A percentile compares a stretch with the other conserved stretches of the same genome.
phyloP scores from a whole-genome alignment of 2,797 vertebrate species.

The Tadarida brasiliensis region DNA sequence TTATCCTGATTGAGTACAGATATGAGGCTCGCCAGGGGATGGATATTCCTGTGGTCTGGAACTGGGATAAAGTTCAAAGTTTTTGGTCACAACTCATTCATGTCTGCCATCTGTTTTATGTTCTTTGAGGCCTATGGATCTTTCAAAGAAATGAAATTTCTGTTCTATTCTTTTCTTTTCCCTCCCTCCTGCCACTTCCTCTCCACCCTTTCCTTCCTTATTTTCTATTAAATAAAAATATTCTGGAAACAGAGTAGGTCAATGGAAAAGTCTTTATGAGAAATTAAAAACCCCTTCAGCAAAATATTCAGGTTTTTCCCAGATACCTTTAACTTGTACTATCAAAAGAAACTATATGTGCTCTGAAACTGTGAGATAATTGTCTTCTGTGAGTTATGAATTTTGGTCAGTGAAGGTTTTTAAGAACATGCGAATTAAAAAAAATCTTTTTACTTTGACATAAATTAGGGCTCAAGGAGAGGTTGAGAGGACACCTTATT shows the following conservation, averaged over 20 bases:
- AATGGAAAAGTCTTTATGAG: slow-evolving; percentile 65
- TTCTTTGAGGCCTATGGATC: slow-evolving; percentile 77
- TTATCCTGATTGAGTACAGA: slow-evolving; percentile 85
- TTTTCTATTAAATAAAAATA: slow-evolving; percentile 43
- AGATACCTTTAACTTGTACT: slow-evolving; percentile 40
- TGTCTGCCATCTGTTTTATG: slow-evolving; percentile 86
- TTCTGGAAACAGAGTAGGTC: slow-evolving; percentile 66
- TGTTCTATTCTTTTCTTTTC: neutral
- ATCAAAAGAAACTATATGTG: slow-evolving; percentile 71
- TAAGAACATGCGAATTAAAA: slow-evolving; percentile 69
- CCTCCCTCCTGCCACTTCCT: neutral
- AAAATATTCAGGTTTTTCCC: slow-evolving; percentile 64
- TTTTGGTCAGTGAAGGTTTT: slow-evolving; percentile 78
- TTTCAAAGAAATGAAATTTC: slow-evolving; percentile 81
- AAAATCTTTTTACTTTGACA: slow-evolving; percentile 51
- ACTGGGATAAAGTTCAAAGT: slow-evolving; percentile 87
- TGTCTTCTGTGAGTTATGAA: slow-evolving; percentile 79
- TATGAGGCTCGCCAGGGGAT: slow-evolving; percentile 82
- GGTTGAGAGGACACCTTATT: slow-evolving; percentile 10
- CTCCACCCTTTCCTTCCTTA: neutral
- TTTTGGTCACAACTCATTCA: slow-evolving; percentile 87
- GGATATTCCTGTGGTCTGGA: slow-evolving; percentile 86
- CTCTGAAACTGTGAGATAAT: slow-evolving; percentile 80
- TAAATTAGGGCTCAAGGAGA: slow-evolving; percentile 60
- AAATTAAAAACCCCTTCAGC: slow-evolving; percentile 66